Evolutionary conservation across 2,797 vertebrate genomes (phyloP).

Genomic region (Anabacerthia variegaticeps): DNA sequence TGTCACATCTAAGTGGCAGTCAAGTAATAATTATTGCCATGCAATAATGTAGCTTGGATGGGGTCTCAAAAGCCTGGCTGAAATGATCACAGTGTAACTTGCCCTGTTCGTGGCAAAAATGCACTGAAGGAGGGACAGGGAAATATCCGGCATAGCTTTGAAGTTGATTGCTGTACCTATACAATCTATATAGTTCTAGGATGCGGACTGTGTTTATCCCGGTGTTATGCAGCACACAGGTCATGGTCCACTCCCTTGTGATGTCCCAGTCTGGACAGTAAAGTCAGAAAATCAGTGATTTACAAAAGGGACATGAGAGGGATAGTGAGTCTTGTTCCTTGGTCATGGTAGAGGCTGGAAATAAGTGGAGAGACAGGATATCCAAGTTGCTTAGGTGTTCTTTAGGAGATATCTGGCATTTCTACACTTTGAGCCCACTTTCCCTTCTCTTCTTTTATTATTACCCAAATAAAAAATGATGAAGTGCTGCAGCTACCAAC

Average conservation of each 20-base stretch:
- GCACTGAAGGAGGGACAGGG: background rate
- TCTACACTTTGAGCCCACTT: background rate
- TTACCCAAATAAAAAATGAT: background rate
- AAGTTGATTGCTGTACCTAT: background rate
- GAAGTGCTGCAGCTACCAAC: background rate
- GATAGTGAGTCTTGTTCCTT: background rate
- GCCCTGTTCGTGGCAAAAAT: background rate
- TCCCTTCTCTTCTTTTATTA: background rate
- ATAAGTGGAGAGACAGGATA: background rate
- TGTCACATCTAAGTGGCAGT: background rate
- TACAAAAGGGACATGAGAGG: background rate
- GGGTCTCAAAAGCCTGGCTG: background rate
- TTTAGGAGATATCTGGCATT: background rate
- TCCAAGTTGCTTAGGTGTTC: background rate
- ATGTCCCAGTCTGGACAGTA: background rate
- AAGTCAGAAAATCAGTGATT: background rate
- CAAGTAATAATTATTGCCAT: background rate
- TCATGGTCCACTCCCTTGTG: background rate
- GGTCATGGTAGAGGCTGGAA: background rate
- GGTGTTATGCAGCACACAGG: background rate
- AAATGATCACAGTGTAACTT: background rate
- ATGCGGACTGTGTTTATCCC: background rate
- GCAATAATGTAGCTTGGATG: background rate
- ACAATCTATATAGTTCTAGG: background rate
- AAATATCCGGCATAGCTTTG: background rate